These are phyloP conservation scores for Eilema griseolum DNA, from an alignment of 2,888 invertebrate genomes.

Conservation along the genomic window DNA sequence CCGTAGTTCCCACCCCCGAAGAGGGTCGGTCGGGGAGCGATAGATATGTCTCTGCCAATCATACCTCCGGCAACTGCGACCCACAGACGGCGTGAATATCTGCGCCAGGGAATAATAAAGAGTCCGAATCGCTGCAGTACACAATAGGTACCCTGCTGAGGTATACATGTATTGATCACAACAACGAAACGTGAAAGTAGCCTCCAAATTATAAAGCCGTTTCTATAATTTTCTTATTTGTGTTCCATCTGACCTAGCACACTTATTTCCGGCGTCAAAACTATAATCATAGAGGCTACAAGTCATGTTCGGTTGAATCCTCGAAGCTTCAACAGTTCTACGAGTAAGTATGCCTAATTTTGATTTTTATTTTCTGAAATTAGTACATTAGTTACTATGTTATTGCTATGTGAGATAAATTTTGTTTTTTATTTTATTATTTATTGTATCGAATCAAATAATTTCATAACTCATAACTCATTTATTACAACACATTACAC, in stretches of 20 bases:
- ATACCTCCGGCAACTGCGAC: no score
- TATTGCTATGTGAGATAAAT: neutral
- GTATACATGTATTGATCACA: conserved; percentile 14
- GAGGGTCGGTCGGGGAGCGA: no score
- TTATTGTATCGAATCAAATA: neutral
- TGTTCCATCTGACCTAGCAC: conserved; percentile 24
- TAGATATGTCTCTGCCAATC: no score
- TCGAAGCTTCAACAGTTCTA: conserved; percentile 12
- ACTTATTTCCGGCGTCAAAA: conserved; percentile 20
- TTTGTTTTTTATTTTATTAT: neutral
- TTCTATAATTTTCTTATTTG: conserved; percentile 23
- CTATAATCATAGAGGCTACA: conserved; percentile 20
- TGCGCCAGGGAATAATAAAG: neutral
- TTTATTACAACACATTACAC: no score
- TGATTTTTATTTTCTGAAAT: conserved; percentile 29
- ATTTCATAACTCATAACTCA: no score
- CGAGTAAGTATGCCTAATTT: conserved; percentile 7
- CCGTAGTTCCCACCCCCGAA: no score
- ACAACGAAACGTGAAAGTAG: conserved; percentile 32
- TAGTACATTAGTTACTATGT: neutral
- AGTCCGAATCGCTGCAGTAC: no score
- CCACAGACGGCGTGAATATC: no score
- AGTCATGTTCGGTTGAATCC: conserved; percentile 30
- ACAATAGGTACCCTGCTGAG: neutral
- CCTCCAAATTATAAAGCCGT: conserved; percentile 8